These are phyloP conservation scores for Aplysia californica DNA, from an alignment of 1,140 invertebrate genomes.

Conservation along the genomic window DNA sequence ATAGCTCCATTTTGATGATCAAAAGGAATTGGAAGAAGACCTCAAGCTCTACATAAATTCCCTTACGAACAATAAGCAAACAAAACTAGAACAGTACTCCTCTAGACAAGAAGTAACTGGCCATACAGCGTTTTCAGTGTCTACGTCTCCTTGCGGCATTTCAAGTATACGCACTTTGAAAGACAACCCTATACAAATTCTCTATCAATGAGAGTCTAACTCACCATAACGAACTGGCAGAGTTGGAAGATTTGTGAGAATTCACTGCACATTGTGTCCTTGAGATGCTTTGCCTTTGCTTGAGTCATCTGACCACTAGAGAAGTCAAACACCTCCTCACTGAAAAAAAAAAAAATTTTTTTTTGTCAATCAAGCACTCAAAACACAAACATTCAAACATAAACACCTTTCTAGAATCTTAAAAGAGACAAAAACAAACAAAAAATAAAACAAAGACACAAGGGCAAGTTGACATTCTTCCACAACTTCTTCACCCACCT, in stretches of 20 bases:
- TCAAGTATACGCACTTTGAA: too few species aligned
- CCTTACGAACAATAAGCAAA: too few species aligned
- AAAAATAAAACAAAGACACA: background rate
- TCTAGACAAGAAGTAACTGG: background rate
- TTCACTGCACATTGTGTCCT: slow-evolving; percentile 99
- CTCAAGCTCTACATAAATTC: too few species aligned
- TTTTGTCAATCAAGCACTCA: background rate
- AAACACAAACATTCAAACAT: too few species aligned
- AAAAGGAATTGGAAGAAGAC: too few species aligned
- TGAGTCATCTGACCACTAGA: slow-evolving; percentile 97
- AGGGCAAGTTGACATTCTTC: background rate
- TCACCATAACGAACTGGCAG: slow-evolving; percentile 94
- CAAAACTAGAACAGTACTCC: too few species aligned
- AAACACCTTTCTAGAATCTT: too few species aligned
- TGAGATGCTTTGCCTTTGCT: slow-evolving; percentile 98
- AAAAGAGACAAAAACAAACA: background rate
- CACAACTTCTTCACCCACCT: slow-evolving; percentile 66
- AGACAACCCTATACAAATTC: too few species aligned
- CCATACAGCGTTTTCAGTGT: background rate
- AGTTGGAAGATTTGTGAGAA: slow-evolving; percentile 98
- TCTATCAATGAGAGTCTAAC: too few species aligned
- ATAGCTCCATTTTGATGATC: too few species aligned
- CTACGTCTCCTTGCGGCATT: too few species aligned
- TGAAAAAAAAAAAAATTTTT: slow-evolving; percentile 55
- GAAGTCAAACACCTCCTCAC: slow-evolving; percentile 99